Evolutionary conservation across 2,113 vertebrate genomes (phyloP), one percentile per base, ranked within the genome.

Genomic region (Dipodomys merriami): DNA sequence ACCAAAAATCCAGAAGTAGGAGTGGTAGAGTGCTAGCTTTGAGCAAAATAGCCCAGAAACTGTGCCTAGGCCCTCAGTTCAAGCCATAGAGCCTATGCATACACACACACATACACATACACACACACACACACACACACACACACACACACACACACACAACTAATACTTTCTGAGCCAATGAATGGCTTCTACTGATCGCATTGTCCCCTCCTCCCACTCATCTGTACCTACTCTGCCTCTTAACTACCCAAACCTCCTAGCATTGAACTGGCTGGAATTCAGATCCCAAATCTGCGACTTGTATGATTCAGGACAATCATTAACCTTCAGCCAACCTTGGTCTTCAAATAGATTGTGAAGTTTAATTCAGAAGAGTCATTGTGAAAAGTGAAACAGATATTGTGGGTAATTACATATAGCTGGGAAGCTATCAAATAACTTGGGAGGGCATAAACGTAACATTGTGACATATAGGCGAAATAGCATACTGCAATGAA

Each of bases 401-500:
- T 67, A 73, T 6, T 78, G 5, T 10, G 6, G 82, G 62, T 77
- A 65, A 85, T 77, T 60, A 73, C 35, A 44, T 44, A 23, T 33
- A 53, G 86, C 57, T 79, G 35, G n/a, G 30, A 88, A 20, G 27
- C 49, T 87, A 23, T 33, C 73, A 72, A 89, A 85, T 81, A 87
- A 69, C 18, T 76, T n/a, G 29, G 86, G 71, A 93, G 3, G 27
- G 46, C 7, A 33, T 7, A 84, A 64, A 90, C 30, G 8, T 23
- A 4, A 88, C 84, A 6, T 53, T 49, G 19, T 67, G 15, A 25
- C 18, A 15, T 11, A 22, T 25, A 33, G 19, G 27, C 67, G n/a
- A 88, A 33, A 60, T 39, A 49, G 7, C 67, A 72, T 25, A 71
- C 0, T 62, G 53, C 94, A 85, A 80, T 10, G 46, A 44, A 76